A percentile compares a stretch with the other conserved stretches of the same genome.
These are phyloP conservation scores for Helicolenus hilgendorfi DNA, from an alignment of 2,797 vertebrate genomes.

Conservation along the genomic window DNA sequence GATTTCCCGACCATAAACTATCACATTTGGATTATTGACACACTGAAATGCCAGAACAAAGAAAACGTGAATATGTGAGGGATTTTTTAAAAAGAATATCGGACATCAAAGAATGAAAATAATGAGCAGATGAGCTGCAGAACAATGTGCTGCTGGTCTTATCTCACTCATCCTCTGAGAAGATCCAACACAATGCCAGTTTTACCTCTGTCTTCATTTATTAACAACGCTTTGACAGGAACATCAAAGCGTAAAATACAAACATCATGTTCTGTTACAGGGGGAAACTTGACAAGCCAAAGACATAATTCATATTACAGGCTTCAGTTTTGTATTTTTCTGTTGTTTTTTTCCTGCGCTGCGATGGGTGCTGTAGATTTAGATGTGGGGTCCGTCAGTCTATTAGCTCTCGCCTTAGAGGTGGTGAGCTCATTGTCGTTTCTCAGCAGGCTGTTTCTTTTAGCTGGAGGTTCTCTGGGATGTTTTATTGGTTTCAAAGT, in stretches of 20 bases:
- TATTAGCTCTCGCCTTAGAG: background rate
- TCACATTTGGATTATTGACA: background rate
- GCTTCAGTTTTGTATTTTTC: background rate
- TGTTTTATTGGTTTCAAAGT: slow-evolving; percentile 20
- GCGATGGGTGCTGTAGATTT: background rate
- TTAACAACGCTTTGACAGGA: slow-evolving; percentile 13
- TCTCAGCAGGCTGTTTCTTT: slow-evolving; percentile 13
- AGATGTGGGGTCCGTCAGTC: background rate
- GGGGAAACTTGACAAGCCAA: background rate
- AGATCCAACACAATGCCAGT: background rate
- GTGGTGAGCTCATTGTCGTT: background rate
- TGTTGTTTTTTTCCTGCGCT: background rate
- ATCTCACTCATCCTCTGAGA: slow-evolving; percentile 1
- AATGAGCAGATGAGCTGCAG: background rate
- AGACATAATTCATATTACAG: background rate
- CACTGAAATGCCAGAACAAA: background rate
- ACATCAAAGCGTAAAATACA: slow-evolving; percentile 25
- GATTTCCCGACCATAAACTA: background rate
- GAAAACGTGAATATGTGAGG: background rate
- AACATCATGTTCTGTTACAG: background rate
- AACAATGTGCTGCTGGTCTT: background rate
- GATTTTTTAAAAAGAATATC: background rate
- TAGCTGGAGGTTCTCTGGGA: background rate
- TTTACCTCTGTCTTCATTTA: slow-evolving; percentile 26
- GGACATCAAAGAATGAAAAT: slow-evolving; percentile 20